phyloP scores from a whole-genome alignment of 2,888 invertebrate genomes.

The Scaeva pyrastri region DNA sequence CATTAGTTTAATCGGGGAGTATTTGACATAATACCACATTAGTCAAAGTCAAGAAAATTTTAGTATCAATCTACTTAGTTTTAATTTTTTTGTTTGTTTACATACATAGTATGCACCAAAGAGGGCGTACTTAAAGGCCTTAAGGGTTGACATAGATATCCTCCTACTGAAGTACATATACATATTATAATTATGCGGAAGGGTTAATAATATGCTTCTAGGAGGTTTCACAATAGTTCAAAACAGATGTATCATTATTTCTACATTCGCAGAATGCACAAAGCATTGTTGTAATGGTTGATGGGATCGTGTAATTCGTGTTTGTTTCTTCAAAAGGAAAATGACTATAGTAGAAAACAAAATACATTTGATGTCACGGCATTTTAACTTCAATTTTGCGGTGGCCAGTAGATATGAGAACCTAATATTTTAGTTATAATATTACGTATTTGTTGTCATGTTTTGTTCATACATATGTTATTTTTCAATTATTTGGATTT shows the following conservation, averaged over 20 bases:
- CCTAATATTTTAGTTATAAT: constrained; percentile 65
- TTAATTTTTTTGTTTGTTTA: too few species aligned
- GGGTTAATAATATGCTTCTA: constrained; percentile 69
- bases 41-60: too few species aligned
- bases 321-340: constrained; percentile 51
- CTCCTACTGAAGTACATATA: constrained; percentile 54
- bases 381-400: constrained; percentile 73
- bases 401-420: constrained; percentile 54
- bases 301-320: constrained; percentile 72
- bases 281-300: constrained; percentile 71
- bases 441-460: constrained; percentile 56
- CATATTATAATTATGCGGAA: constrained; percentile 66
- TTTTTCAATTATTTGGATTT: constrained; percentile 67
- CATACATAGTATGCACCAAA: background rate
- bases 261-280: constrained; percentile 72
- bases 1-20: too few species aligned
- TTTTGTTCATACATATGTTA: constrained; percentile 58
- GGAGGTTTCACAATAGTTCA: constrained; percentile 69
- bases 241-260: constrained; percentile 74
- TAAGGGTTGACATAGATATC: constrained; percentile 54
- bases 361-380: constrained; percentile 68
- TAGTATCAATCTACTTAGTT: too few species aligned
- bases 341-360: constrained; percentile 9
- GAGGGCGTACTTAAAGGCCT: constrained; percentile 38
- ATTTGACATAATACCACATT: too few species aligned